Base-by-base conservation (phyloP, 2,113 vertebrate species). In the Nycticryphes semicollaris region DNA sequence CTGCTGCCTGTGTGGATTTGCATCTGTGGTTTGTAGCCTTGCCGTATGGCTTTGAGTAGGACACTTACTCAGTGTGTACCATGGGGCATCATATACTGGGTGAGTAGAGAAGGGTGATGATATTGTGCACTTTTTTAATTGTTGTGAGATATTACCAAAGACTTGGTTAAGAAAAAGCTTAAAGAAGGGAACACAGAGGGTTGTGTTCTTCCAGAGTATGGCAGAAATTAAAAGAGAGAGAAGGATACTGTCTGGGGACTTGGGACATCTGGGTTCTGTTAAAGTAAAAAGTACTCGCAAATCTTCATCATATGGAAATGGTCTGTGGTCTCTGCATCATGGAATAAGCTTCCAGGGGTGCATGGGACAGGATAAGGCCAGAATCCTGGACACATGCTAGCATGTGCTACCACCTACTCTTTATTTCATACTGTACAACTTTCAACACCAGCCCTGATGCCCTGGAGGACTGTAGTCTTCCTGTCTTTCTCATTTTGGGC, bases 31-130 rank as follows among this genome's bases (percentile, higher is more conserved):
- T 33, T 91, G 43, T 19, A 82, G 14, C 13, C 39, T 50, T 62
- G 21, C 12, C 57, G 23, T 43, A 37, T 33, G 22, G 5, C 20
- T 88, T 28, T 73, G 20, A 59, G 69, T 28, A 22, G 56, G 57
- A 59, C 10, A 30, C 2, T 74, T 68, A 54, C 15, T 50, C 0
- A 0, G 4, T 35, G 8, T 37, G 17, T 28, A 45, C 19, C 10
- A 10, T 14, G 24, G 4, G 30, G 5, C 22, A 53, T n/a, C 67
- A 41, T 14, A 28, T 19, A 28, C 6, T 28, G 17, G 13, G 2
- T 56, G 66, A 72, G 8, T 39, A 31, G 35, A 76, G 30, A 25
- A 56, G 11, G 8, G 6, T 28, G 54, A 15, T 41, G 18, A 31
- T 30, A 2, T 6, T 84, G 39, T 41, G 11, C 14, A 51, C 4